These are phyloP conservation scores for Phania funesta DNA, from an alignment of 2,888 invertebrate species.

Conservation along the genomic window DNA sequence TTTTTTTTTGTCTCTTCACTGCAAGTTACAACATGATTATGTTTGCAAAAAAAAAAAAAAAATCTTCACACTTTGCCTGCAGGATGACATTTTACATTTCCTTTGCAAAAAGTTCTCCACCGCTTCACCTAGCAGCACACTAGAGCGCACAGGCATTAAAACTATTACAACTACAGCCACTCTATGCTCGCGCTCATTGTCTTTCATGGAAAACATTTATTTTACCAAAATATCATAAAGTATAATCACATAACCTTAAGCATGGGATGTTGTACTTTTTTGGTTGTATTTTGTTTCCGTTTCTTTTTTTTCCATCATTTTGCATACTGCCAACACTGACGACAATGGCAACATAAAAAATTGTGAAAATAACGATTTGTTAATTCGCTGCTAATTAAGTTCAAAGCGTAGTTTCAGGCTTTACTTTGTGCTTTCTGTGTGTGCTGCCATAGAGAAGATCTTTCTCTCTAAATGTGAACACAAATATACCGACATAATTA, in stretches of 20 bases:
- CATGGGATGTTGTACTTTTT: conserved; percentile 27
- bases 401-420: conserved; percentile 63
- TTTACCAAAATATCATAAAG: conserved; percentile 37
- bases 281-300: too few species aligned
- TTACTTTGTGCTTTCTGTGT: background rate
- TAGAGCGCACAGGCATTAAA: background rate
- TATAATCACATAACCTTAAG: conserved; percentile 61
- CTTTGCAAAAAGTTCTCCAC: background rate
- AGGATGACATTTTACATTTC: conserved; percentile 64
- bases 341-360: conserved; percentile 31
- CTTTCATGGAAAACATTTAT: conserved; percentile 13
- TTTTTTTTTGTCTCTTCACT: conserved; percentile 33
- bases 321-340: conserved; percentile 30
- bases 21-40: conserved; percentile 69
- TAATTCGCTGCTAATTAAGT: conserved; percentile 69
- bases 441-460: conserved; percentile 29
- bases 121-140: background rate
- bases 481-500: background rate
- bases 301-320: conserved; percentile 16
- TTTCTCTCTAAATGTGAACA: conserved; percentile 2
- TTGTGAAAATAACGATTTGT: conserved; percentile 40
- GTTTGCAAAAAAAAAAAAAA: conserved; percentile 48
- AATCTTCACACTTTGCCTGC: conserved; percentile 58
- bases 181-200: conserved; percentile 16
- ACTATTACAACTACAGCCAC: conserved; percentile 8